Conservation (phyloP, 2,888 invertebrate species). For the Troglohyphantes excavatus region DNA sequence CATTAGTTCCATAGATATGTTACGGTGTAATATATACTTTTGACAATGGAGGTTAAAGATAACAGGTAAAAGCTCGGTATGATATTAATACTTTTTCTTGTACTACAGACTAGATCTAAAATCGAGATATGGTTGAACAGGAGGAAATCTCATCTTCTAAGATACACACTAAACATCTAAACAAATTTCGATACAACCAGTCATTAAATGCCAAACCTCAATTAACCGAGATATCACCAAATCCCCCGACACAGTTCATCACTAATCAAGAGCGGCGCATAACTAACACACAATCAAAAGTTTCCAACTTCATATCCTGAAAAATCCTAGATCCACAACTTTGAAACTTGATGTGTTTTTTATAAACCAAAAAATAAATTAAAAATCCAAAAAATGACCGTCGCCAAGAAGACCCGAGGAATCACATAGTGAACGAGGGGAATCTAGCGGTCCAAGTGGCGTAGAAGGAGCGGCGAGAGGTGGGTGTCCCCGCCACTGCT, state of each 20-base stretch:
- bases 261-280: background rate
- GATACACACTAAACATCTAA: background rate
- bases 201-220: too few species aligned
- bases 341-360: too few species aligned
- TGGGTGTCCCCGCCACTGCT: constrained; percentile 12
- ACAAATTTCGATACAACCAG: too few species aligned
- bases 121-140: background rate
- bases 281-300: background rate
- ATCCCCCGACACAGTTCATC: background rate
- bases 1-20: constrained; percentile 23
- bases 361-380: background rate
- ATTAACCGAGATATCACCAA: too few species aligned
- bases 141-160: background rate
- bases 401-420: background rate
- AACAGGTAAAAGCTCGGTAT: background rate
- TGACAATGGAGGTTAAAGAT: background rate
- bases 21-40: background rate
- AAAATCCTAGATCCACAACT: too few species aligned
- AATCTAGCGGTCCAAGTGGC: background rate
- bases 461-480: background rate
- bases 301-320: background rate
- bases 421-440: background rate
- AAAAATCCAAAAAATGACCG: background rate
- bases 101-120: background rate
- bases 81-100: background rate